Conservation (phyloP, 2,797 vertebrate species). For the Podarcis lilfordi region DNA sequence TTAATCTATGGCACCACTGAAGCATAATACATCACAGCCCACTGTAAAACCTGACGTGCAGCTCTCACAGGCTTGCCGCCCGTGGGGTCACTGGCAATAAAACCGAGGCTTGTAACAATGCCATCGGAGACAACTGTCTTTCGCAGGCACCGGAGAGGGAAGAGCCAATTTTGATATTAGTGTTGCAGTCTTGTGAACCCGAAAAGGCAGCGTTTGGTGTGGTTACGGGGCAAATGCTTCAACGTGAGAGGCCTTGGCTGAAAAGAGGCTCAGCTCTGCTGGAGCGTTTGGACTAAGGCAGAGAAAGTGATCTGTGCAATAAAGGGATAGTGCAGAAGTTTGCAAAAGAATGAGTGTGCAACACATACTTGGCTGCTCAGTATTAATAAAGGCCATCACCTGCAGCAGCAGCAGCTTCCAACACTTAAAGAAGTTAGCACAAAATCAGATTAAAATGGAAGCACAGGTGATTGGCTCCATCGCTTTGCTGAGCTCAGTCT, state of each 20-base stretch:
- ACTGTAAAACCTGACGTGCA: neutral
- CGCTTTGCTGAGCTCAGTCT: neutral
- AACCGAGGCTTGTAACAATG: neutral
- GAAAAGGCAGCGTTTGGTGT: neutral
- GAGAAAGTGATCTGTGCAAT: neutral
- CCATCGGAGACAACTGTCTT: neutral
- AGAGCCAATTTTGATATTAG: neutral
- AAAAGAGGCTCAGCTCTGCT: neutral
- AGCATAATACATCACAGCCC: neutral
- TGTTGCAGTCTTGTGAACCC: neutral
- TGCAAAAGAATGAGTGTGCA: neutral
- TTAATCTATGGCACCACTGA: fast-evolving
- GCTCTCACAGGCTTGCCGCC: fast-evolving
- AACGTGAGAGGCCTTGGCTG: neutral
- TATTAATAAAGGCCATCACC: neutral
- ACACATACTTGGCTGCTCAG: neutral
- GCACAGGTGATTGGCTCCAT: neutral
- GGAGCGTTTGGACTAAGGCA: neutral
- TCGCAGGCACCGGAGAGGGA: neutral
- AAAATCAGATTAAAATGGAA: neutral
- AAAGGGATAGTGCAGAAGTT: neutral
- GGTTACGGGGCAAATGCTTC: neutral
- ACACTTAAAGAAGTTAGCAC: neutral
- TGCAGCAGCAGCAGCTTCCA: neutral
- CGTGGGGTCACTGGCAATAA: slow-evolving; percentile 7